Evolutionary conservation across 2,888 invertebrate genomes (phyloP), one percentile per base, ranked within the genome.

Genomic region (Scaptomyza cyrtandrae): DNA sequence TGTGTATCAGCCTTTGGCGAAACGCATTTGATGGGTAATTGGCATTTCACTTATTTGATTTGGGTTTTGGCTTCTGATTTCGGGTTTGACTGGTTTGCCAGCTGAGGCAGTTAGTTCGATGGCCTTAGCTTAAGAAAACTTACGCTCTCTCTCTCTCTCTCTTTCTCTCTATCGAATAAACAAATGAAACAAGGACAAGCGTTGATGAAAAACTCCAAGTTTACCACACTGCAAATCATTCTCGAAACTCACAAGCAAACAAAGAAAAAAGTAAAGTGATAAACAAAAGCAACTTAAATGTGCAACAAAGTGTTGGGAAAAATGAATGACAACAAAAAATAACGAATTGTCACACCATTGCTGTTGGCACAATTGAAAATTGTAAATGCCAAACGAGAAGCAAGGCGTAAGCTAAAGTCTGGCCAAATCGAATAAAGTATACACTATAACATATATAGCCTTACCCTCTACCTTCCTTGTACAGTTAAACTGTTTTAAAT

Each of bases 41-140:
- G 86, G 83, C 69, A 82, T 82, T 80, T 78, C 52, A 78, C 63
- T 59, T 59, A 86, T 74, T 76, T 69, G 46, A 69, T 63, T 68
- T 67, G 19, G 58, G 58, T 37, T 39, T 46, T 19, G 59, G 61
- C 44, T 37, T 65, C 44, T 44, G 33, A 44, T 57, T 64, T 19
- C 33, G 14, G 39, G 39, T 14, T 39, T 39, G 3, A 35, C 46
- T 44, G 19, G 59, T 19, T 41, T 35, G 48, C 16, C 11, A 33
- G 27, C 33, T 27, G 3, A 46, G 50, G 44, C 27, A 63, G 53
- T 46, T n/a, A 63, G 16, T 39, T 43, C 14, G 29, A n/a, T 13
- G 27, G 37, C 29, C 27, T 44, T 4, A 11, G 16, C 13, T 24
- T 54, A n/a, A 13, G 16, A 27, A 43, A 24, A 3, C 41, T 31